Conservation (phyloP, 1,140 invertebrate species). For the Teleopsis dalmanni region DNA sequence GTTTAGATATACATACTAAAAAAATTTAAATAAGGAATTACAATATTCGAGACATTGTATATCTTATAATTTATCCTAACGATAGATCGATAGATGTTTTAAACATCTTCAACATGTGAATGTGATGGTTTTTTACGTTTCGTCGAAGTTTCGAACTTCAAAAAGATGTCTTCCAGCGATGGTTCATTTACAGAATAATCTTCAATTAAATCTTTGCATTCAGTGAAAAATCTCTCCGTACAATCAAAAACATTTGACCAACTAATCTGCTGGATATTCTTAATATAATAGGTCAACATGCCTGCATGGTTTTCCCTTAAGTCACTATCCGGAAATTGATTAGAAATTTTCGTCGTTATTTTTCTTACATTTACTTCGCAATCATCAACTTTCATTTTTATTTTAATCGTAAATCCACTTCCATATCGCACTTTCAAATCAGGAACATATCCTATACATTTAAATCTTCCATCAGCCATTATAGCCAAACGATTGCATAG, state of each 20-base stretch:
- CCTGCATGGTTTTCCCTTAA: constrained; percentile 34
- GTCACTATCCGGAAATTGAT: constrained; percentile 19
- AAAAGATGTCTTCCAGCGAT: constrained; percentile 40
- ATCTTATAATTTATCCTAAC: too few relatives aligned
- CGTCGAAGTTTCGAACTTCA: constrained; percentile 36
- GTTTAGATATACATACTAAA: too few relatives aligned
- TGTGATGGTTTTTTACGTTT: too few relatives aligned
- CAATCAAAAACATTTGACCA: constrained; percentile 38
- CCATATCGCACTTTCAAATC: constrained; percentile 46
- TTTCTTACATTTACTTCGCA: constrained; percentile 19
- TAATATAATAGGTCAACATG: constrained; percentile 35
- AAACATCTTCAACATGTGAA: too few relatives aligned
- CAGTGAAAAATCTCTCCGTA: constrained; percentile 16
- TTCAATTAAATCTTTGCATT: constrained; percentile 19
- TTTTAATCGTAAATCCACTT: constrained; percentile 45
- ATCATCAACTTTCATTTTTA: constrained; percentile 32
- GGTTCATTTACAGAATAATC: constrained; percentile 42
- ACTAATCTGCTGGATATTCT: constrained; percentile 16
- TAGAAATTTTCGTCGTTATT: constrained; percentile 23
- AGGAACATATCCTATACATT: constrained; percentile 46
- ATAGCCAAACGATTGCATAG: constrained; percentile 71
- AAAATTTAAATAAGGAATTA: too few relatives aligned
- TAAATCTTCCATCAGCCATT: constrained; percentile 68
- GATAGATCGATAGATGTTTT: too few relatives aligned
- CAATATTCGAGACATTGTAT: too few relatives aligned